phyloP scores from a whole-genome alignment of 2,797 vertebrate genomes.

The Acipenser transmontanus region DNA sequence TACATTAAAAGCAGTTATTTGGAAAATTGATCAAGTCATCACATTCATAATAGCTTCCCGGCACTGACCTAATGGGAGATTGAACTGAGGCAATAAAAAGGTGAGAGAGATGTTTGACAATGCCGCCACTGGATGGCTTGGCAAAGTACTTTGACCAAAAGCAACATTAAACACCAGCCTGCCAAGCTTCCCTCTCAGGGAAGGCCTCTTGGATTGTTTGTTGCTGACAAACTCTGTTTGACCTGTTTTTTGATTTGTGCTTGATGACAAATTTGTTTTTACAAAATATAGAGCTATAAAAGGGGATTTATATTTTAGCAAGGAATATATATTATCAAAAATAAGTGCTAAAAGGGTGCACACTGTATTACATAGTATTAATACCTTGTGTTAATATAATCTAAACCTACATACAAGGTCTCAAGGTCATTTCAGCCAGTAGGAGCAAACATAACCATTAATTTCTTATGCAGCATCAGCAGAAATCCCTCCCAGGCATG shows the following conservation, averaged over 20 bases:
- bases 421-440: too few species aligned
- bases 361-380: too few species aligned
- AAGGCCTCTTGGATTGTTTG: not conserved
- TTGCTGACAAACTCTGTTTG: slow-evolving; percentile 44
- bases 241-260: slow-evolving; percentile 47
- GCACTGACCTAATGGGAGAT: slow-evolving; percentile 25
- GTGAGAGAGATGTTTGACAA: slow-evolving; percentile 39
- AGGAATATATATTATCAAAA: too few species aligned
- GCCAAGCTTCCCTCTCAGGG: too few species aligned
- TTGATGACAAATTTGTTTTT: slow-evolving; percentile 39
- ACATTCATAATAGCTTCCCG: slow-evolving; percentile 42
- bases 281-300: not conserved
- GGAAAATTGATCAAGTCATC: slow-evolving; percentile 33
- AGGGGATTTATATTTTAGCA: too few species aligned
- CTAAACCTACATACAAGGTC: too few species aligned
- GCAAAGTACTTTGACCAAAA: slow-evolving; percentile 29
- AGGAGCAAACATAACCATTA: too few species aligned
- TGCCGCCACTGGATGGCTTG: slow-evolving; percentile 48
- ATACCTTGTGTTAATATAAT: too few species aligned
- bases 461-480: too few species aligned
- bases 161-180: slow-evolving; percentile 1
- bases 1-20: slow-evolving; percentile 38
- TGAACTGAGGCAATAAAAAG: slow-evolving; percentile 42
- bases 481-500: too few species aligned
- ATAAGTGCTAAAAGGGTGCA: too few species aligned